phyloP scores from a whole-genome alignment of 2,113 vertebrate genomes.

The Pavo muticus region DNA sequence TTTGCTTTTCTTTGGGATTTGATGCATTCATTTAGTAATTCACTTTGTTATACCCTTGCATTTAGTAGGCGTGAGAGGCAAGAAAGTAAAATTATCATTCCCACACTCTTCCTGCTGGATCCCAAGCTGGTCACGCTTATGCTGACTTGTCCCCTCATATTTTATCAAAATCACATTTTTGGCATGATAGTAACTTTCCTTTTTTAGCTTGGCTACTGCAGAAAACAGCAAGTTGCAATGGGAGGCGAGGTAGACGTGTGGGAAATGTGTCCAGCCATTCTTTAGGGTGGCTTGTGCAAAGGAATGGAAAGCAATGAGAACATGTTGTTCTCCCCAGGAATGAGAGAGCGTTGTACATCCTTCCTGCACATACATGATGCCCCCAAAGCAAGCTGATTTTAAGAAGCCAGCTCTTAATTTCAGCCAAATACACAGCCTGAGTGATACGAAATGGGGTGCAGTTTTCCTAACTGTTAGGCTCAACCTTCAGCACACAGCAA shows the following conservation, averaged over 20 bases:
- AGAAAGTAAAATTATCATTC: not conserved
- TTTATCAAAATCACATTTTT: conserved; percentile 55
- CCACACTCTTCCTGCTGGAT: not conserved
- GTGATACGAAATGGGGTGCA: not conserved
- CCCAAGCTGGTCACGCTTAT: not conserved
- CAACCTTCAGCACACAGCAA: not conserved
- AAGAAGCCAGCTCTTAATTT: not conserved
- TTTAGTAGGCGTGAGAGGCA: not conserved
- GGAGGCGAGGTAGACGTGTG: conserved; percentile 30
- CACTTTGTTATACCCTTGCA: rapidly evolving
- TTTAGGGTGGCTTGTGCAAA: not conserved
- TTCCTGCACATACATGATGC: not conserved
- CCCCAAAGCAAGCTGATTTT: not conserved
- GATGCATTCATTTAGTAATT: not conserved
- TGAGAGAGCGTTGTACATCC: not conserved
- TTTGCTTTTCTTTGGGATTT: not conserved
- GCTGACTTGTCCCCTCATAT: not conserved
- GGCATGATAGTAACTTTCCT: conserved; percentile 12
- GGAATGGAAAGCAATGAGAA: not conserved
- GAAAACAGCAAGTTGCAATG: not conserved
- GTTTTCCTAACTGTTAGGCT: rapidly evolving
- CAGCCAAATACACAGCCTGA: not conserved
- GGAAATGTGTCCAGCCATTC: not conserved
- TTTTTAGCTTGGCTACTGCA: conserved; percentile 36
- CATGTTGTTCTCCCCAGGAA: conserved; percentile 6